phyloP scores from a whole-genome alignment of 2,113 vertebrate genomes.

The Typhlomys cinereus region DNA sequence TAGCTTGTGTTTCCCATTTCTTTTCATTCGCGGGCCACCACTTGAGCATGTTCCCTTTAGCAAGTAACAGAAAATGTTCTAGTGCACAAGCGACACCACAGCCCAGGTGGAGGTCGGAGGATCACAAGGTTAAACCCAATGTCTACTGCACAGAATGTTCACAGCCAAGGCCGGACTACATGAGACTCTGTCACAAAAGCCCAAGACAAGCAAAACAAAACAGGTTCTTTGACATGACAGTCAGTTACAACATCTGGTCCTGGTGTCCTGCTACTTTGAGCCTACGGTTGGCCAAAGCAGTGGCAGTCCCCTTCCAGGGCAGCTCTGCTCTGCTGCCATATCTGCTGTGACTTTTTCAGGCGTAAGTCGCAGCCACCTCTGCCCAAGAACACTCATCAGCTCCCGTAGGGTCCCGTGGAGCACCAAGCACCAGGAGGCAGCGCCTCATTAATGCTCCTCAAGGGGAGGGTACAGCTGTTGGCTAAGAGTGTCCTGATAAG shows the following conservation, averaged over 20 bases:
- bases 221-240: neutral
- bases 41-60: neutral
- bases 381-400: fast-evolving
- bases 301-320: neutral
- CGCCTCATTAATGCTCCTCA: too few relatives aligned
- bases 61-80: neutral
- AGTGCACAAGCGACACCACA: neutral
- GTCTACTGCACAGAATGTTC: neutral
- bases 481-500: neutral
- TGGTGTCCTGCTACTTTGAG: neutral
- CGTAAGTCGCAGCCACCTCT: neutral
- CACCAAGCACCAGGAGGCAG: neutral
- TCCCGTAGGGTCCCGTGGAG: neutral
- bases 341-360: neutral
- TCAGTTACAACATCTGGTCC: neutral
- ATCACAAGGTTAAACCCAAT: neutral
- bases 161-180: neutral
- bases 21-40: neutral
- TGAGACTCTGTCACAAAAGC: neutral
- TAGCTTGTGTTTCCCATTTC: neutral
- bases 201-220: neutral
- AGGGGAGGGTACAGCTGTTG: neutral
- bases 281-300: fast-evolving
- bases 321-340: neutral
- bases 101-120: neutral